Base-by-base conservation (phyloP, 1,140 invertebrate species). In the Ostrea edulis region DNA sequence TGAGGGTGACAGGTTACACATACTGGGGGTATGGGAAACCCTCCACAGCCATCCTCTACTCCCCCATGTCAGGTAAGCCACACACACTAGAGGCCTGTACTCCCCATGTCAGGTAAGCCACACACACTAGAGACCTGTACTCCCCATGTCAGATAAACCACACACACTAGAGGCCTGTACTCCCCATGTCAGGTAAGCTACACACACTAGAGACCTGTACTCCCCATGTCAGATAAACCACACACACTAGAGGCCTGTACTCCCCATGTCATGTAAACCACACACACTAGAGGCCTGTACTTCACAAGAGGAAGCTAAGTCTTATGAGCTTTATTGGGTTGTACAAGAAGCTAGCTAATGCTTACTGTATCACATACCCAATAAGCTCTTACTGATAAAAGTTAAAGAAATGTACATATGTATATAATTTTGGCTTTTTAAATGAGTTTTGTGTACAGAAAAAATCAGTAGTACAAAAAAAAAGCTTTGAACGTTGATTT, bases 11-110 rank as follows among this genome's bases (percentile, higher is more conserved):
- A 84, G 97, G 97, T 0, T 97, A 97, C 90, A 98, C 98, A 0
- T 97, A 97, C 90, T 98, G 98, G 98, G 97, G 97, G 53, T 96
- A 97, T 9, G 97, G 97, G 0, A 94, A 95, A 11, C 95, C 96
- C 44, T 96, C 97, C 0, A 88, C 91, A 1, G 88, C 90, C 2
- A 89, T 83, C 8, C 11, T 94, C 0, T 84, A 92, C 29, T 93
- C 94, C 9, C 94, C 96, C 44, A 94, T 94, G 92, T 94, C 94
- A 84, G 92, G 94, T 95, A 82, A 17, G 82, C 44, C 52, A 8
- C n/a, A 52, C 35, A 82, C 8, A 29, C 35, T 3, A 14, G 5
- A 14, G 8, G 22, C 8, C 11, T 94, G 0, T 84, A 92, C 29
- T 93, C 94, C 9, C 44, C 17, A 94, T 94, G 92, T 94, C 94